A percentile compares a stretch with the other conserved stretches of the same genome.
These are phyloP conservation scores for Agrotis segetum DNA, from an alignment of 2,888 invertebrate genomes.

Conservation along the genomic window DNA sequence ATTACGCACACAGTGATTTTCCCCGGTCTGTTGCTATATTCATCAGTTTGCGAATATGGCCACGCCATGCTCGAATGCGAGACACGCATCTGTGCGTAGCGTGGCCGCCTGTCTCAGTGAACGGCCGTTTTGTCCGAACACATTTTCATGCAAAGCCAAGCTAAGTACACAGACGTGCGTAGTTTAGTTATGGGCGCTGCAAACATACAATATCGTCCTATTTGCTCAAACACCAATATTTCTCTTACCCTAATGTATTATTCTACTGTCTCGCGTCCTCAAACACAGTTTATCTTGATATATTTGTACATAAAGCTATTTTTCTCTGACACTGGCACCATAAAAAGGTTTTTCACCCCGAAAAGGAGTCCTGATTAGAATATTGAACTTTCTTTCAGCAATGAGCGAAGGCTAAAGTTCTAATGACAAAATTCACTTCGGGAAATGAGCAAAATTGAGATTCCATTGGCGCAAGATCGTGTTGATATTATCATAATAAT, in stretches of 20 bases:
- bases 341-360: conserved; percentile 6
- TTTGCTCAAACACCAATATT: background rate
- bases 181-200: background rate
- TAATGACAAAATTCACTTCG: conserved; percentile 46
- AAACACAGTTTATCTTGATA: background rate
- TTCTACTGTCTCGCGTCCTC: background rate
- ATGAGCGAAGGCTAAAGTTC: conserved; percentile 27
- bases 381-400: conserved; percentile 30
- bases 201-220: background rate
- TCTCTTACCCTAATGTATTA: background rate
- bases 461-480: conserved; percentile 30
- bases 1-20: background rate
- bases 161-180: background rate
- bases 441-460: conserved; percentile 43
- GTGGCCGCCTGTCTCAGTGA: background rate
- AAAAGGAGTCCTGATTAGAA: conserved; percentile 34
- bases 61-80: background rate
- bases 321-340: conserved; percentile 8
- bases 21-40: too few species aligned
- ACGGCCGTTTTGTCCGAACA: background rate
- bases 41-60: background rate
- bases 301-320: conserved; percentile 3
- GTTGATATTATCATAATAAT: conserved; percentile 30
- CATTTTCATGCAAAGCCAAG: background rate
- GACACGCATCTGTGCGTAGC: background rate